phyloP scores from a whole-genome alignment of 2,888 invertebrate species.

The Cyclophora albipunctata region DNA sequence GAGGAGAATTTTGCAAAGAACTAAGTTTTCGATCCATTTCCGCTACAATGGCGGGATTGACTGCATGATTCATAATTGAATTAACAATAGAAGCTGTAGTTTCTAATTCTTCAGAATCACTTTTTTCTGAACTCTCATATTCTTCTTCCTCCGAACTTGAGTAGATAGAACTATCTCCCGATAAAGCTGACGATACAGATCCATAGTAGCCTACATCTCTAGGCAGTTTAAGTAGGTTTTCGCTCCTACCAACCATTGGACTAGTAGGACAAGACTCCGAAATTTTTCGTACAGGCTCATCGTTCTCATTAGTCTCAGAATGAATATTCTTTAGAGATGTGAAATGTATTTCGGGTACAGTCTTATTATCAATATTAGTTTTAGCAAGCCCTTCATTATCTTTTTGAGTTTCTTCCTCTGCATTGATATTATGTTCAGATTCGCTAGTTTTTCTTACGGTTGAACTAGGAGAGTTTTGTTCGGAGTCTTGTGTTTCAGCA shows the following conservation, averaged over 20 bases:
- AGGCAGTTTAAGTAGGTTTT: constrained; percentile 55
- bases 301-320: constrained; percentile 25
- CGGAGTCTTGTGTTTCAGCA: constrained; percentile 71
- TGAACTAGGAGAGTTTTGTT: constrained; percentile 49
- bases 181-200: constrained; percentile 60
- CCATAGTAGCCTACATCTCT: constrained; percentile 52
- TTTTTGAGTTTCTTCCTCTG: constrained; percentile 40
- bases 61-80: constrained; percentile 60
- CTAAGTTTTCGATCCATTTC: constrained; percentile 55
- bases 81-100: constrained; percentile 76
- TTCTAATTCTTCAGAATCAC: constrained; percentile 64
- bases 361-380: constrained; percentile 8
- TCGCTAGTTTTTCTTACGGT: constrained; percentile 58
- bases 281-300: constrained; percentile 37
- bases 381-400: constrained; percentile 11
- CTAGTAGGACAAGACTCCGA: constrained; percentile 67
- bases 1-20: constrained; percentile 26
- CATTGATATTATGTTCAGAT: constrained; percentile 49
- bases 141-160: constrained; percentile 64
- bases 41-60: constrained; percentile 41
- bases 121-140: constrained; percentile 61
- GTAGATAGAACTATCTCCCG: constrained; percentile 62
- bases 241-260: constrained; percentile 48
- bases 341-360: constrained; percentile 49
- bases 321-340: constrained; percentile 56